phyloP scores from a whole-genome alignment of 2,888 invertebrate genomes.

The Blera fallax region DNA sequence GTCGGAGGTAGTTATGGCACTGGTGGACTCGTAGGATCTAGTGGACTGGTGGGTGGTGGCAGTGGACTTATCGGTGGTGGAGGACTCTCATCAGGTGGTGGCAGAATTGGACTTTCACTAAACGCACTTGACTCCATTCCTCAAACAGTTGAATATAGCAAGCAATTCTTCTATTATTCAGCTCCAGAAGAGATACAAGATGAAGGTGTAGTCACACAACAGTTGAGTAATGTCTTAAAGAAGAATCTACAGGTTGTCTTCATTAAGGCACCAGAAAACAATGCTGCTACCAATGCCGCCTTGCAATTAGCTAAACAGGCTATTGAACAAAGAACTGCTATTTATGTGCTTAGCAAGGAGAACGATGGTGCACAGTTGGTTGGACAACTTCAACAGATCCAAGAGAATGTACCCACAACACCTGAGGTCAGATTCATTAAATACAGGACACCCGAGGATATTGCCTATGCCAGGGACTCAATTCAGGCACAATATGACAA shows the following conservation, averaged over 20 bases:
- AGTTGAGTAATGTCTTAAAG: constrained; percentile 72
- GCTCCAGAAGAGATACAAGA: constrained; percentile 76
- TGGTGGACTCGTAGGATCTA: no score
- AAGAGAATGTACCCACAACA: constrained; percentile 67
- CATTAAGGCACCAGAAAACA: constrained; percentile 80
- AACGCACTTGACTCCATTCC: constrained; percentile 38
- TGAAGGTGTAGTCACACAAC: constrained; percentile 66
- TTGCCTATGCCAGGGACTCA: constrained; percentile 64
- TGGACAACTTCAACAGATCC: constrained; percentile 74
- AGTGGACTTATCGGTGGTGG: constrained; percentile 15
- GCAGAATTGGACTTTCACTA: constrained; percentile 23
- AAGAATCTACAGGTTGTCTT: constrained; percentile 79
- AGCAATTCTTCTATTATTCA: constrained; percentile 77
- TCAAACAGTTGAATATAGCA: constrained; percentile 65
- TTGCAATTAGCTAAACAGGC: constrained; percentile 78
- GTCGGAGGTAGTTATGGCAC: constrained; percentile 73
- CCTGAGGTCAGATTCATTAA: constrained; percentile 75
- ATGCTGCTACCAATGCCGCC: constrained; percentile 78
- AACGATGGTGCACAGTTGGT: constrained; percentile 77
- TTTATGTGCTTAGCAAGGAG: constrained; percentile 80
- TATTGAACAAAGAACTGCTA: constrained; percentile 79
- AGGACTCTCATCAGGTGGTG: neutral
- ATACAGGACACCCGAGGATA: constrained; percentile 74
- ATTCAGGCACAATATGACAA: constrained; percentile 74
- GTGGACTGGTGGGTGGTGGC: neutral